Conservation (phyloP, 2,888 invertebrate genomes). For the Dastarcus helophoroides region DNA sequence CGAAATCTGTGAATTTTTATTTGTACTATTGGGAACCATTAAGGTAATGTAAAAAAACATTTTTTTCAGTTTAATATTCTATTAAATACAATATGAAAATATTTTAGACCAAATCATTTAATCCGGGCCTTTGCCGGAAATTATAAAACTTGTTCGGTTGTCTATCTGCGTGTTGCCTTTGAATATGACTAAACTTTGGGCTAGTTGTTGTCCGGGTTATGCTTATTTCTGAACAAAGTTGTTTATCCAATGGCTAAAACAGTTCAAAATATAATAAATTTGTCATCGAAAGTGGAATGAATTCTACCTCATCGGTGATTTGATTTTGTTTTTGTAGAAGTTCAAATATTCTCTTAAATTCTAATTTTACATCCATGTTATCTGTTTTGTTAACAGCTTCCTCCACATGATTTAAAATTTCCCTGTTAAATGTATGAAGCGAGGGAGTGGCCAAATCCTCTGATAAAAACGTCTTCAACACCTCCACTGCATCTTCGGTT, state of each 20-base stretch:
- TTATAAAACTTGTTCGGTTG: not conserved
- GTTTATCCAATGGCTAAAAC: slow-evolving; percentile 35
- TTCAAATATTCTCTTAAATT: slow-evolving; percentile 45
- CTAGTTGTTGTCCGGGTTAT: slow-evolving; percentile 12
- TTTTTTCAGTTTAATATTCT: not conserved
- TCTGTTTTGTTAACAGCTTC: slow-evolving; percentile 38
- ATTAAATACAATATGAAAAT: slow-evolving; percentile 1
- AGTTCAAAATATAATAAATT: slow-evolving; percentile 10
- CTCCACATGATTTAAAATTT: slow-evolving; percentile 45
- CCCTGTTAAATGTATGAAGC: slow-evolving; percentile 48
- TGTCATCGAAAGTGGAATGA: slow-evolving; percentile 3
- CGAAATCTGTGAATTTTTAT: not conserved
- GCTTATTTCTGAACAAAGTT: slow-evolving; percentile 31
- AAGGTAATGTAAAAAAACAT: not conserved
- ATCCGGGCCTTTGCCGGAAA: slow-evolving; percentile 12
- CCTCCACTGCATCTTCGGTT: slow-evolving; percentile 50
- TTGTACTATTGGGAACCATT: not conserved
- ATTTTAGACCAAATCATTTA: slow-evolving; percentile 12
- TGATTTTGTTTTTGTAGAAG: slow-evolving; percentile 43
- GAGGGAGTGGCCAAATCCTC: slow-evolving; percentile 41
- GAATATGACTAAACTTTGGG: no score
- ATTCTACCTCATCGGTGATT: slow-evolving; percentile 29
- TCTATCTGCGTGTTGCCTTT: slow-evolving; percentile 3
- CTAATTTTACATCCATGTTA: slow-evolving; percentile 42
- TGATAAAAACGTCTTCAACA: slow-evolving; percentile 46